Evolutionary conservation across 1,140 invertebrate genomes (phyloP).

Genomic region (Nylanderia fulva): DNA sequence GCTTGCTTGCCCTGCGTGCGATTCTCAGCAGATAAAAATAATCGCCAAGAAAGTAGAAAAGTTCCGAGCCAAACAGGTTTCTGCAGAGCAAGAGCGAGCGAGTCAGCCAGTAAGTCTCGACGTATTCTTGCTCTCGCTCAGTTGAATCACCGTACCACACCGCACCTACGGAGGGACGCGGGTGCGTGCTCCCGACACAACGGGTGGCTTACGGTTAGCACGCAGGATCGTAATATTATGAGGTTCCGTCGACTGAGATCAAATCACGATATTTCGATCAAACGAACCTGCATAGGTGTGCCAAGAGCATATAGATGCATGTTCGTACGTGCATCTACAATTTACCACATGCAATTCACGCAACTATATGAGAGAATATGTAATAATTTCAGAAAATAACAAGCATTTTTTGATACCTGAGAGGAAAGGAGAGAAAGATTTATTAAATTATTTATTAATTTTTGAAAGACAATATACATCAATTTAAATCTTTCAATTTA

Average conservation of each 20-base stretch:
- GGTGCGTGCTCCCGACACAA: conserved; percentile 82
- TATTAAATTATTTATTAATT: not conserved
- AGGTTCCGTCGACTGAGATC: not conserved
- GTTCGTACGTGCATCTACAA: not conserved
- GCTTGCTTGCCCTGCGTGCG: not conserved
- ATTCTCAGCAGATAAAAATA: conserved; percentile 77
- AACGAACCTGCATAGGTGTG: not conserved
- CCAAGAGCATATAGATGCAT: conserved; percentile 9
- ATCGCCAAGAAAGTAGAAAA: conserved; percentile 83
- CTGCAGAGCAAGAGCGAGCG: conserved; percentile 76
- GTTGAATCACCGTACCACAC: not conserved
- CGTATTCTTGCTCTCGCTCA: conserved; percentile 61
- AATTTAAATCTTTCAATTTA: not conserved
- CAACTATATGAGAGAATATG: not conserved
- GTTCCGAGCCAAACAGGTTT: conserved; percentile 83
- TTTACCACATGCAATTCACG: conserved; percentile 2
- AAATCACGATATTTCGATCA: not conserved
- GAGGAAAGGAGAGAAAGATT: not conserved
- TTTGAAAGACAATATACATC: not conserved
- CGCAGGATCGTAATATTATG: conserved; percentile 76
- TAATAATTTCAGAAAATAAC: too few relatives aligned
- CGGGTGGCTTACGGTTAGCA: conserved; percentile 80
- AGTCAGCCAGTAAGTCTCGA: conserved; percentile 22
- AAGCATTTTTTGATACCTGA: too few relatives aligned
- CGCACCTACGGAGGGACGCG: conserved; percentile 78